Percentiles rank a stretch among this genome's conserved stretches.
Evolutionary conservation across 2,888 invertebrate genomes (phyloP).

Genomic region (Ditula angustiorana): DNA sequence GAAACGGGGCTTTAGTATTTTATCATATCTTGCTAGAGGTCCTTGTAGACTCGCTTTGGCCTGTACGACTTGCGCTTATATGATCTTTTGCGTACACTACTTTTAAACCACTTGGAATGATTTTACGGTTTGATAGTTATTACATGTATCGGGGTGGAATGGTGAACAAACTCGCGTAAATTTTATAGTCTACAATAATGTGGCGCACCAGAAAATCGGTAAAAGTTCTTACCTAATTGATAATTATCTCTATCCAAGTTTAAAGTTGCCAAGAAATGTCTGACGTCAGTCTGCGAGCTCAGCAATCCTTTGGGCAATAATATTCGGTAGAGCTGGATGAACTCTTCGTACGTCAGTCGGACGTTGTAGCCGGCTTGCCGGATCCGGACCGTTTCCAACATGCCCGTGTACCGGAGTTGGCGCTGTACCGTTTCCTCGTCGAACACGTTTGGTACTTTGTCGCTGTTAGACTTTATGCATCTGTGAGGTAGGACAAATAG

Average conservation of each 20-base stretch:
- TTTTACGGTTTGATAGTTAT: too few relatives aligned
- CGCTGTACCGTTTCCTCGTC: constrained; percentile 97
- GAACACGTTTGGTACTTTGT: constrained; percentile 96
- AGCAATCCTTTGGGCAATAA: constrained; percentile 94
- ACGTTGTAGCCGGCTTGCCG: constrained; percentile 98
- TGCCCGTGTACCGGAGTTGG: constrained; percentile 96
- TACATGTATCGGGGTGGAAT: too few relatives aligned
- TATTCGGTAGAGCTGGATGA: constrained; percentile 96
- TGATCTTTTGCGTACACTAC: too few relatives aligned
- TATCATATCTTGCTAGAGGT: too few relatives aligned
- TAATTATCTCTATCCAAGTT: constrained; percentile 96
- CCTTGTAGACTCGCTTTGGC: too few relatives aligned
- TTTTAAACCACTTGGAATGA: too few relatives aligned
- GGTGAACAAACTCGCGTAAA: too few relatives aligned
- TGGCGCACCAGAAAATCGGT: too few relatives aligned
- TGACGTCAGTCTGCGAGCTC: constrained; percentile 94
- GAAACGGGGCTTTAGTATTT: too few relatives aligned
- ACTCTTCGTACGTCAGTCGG: constrained; percentile 96
- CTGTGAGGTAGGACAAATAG: constrained; percentile 65
- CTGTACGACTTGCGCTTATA: too few relatives aligned
- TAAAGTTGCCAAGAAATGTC: constrained; percentile 92
- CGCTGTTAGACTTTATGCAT: constrained; percentile 98
- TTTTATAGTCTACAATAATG: too few relatives aligned
- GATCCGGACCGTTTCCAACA: constrained; percentile 98
- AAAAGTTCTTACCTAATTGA: constrained; percentile 88